Evolutionary conservation across 37 sponge, comb jelly and placozoan species (phyloP).

Genomic region (Hormiphora californensis): DNA sequence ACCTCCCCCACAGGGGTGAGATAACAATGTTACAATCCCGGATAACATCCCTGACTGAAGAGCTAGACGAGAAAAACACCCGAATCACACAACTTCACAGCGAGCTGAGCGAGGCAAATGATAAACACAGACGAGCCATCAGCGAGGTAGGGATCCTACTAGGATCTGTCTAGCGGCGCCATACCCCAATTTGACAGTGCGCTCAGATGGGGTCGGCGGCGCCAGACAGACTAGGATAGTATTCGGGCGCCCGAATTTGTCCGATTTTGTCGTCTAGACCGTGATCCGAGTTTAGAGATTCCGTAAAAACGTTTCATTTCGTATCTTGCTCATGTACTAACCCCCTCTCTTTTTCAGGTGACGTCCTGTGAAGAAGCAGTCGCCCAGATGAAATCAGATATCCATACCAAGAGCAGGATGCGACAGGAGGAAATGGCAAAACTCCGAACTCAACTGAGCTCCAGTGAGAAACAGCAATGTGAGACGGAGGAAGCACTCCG

Average conservation of each 20-base stretch:
- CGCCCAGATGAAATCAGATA: slow-evolving; percentile 48
- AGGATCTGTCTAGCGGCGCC: too few species aligned
- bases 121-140: slow-evolving; percentile 11
- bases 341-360: neutral
- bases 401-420: slow-evolving; percentile 34
- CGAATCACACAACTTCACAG: slow-evolving; percentile 28
- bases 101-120: slow-evolving; percentile 31
- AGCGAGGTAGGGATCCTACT: neutral
- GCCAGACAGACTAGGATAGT: too few species aligned
- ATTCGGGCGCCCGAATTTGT: too few species aligned
- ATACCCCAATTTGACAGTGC: too few species aligned
- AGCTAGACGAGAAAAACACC: slow-evolving; percentile 12
- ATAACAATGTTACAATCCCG: neutral
- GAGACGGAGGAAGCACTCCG: slow-evolving; percentile 22
- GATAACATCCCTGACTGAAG: slow-evolving; percentile 22
- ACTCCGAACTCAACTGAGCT: slow-evolving; percentile 3
- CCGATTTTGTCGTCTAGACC: too few species aligned
- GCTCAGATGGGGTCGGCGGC: too few species aligned
- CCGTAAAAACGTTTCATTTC: too few species aligned
- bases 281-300: too few species aligned
- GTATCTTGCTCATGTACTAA: too few species aligned
- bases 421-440: slow-evolving; percentile 26
- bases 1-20: slow-evolving; percentile 14
- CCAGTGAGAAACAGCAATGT: slow-evolving; percentile 50
- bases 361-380: slow-evolving; percentile 51